A percentile compares a stretch with the other conserved stretches of the same genome.
phyloP scores from a whole-genome alignment of 92 coral and sea anemone genomes.

The Zoanthus solanderi region DNA sequence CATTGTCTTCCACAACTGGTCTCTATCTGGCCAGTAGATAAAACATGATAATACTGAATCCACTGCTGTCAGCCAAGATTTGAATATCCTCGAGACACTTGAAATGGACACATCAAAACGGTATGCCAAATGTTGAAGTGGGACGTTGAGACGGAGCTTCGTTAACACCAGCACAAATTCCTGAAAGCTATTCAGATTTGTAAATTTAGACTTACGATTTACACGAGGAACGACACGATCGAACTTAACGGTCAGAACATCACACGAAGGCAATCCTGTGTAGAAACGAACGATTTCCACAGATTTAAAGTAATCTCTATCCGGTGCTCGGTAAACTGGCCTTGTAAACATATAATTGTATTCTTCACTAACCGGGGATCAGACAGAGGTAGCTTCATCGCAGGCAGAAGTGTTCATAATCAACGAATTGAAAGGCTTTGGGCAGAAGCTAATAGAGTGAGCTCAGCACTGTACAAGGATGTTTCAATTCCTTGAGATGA shows the following conservation, averaged over 20 bases:
- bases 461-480: no score
- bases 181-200: not conserved
- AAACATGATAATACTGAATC: conserved; percentile 40
- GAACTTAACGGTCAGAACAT: conserved; percentile 24
- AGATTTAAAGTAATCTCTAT: conserved; percentile 46
- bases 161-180: conserved; percentile 53
- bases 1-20: conserved; percentile 48
- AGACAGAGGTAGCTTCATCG: no score
- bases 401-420: no score
- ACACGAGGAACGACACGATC: conserved; percentile 53
- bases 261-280: conserved; percentile 27
- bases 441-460: no score
- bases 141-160: conserved; percentile 52
- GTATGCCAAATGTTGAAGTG: conserved; percentile 59
- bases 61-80: conserved; percentile 47
- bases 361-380: no score
- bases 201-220: conserved; percentile 31
- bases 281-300: conserved; percentile 28
- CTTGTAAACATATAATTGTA: conserved; percentile 51
- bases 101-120: conserved; percentile 46
- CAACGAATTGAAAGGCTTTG: no score
- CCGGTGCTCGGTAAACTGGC: conserved; percentile 46
- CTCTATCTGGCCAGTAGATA: conserved; percentile 58
- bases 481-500: not conserved
- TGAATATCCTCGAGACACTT: conserved; percentile 52